These are phyloP conservation scores for Tortrix viridana DNA, from an alignment of 2,888 invertebrate genomes.

Conservation along the genomic window DNA sequence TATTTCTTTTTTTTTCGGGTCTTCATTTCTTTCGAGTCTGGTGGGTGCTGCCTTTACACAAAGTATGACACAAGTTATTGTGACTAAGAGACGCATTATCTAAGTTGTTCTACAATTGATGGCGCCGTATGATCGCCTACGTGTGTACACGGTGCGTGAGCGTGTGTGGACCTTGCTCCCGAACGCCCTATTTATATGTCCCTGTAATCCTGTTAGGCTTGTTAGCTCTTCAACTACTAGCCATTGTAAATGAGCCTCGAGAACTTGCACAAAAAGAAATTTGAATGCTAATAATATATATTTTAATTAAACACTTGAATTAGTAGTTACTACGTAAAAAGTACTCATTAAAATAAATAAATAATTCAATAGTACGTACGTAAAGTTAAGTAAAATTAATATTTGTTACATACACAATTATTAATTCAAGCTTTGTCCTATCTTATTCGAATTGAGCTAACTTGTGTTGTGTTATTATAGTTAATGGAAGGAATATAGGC, in stretches of 20 bases:
- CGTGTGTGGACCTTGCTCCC: slow-evolving; percentile 22
- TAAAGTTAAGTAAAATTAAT: no score
- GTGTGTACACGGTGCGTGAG: background rate
- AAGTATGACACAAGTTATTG: slow-evolving; percentile 4
- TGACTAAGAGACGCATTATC: slow-evolving; percentile 22
- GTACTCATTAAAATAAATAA: no score
- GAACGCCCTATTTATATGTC: slow-evolving; percentile 24
- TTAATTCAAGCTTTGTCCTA: no score
- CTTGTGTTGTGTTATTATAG: no score
- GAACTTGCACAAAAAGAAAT: no score
- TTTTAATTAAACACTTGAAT: no score
- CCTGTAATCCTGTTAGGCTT: slow-evolving; percentile 1
- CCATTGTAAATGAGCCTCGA: background rate
- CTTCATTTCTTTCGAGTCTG: background rate
- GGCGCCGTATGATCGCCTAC: background rate
- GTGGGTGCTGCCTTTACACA: slow-evolving; percentile 8
- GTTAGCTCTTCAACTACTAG: background rate
- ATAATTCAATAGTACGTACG: no score
- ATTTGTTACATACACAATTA: no score
- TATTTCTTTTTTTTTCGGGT: background rate
- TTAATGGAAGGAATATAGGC: no score
- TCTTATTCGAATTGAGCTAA: no score
- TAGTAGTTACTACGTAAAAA: no score
- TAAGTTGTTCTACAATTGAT: background rate
- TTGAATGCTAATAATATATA: no score